phyloP scores from a whole-genome alignment of 2,888 invertebrate genomes.

The Rotaria macrura region DNA sequence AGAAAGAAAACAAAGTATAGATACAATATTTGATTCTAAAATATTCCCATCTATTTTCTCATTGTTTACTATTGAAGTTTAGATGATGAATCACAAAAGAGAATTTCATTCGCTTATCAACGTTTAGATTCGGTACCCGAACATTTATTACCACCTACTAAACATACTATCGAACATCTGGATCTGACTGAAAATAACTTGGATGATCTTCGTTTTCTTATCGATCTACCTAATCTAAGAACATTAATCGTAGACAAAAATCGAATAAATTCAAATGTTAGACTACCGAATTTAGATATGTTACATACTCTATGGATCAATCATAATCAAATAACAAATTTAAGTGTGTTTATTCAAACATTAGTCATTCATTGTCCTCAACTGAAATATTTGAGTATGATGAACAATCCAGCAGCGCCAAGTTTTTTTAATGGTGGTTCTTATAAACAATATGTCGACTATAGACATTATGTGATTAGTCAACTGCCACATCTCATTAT shows the following conservation, averaged over 20 bases:
- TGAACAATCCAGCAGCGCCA: conserved; percentile 74
- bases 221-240: conserved; percentile 25
- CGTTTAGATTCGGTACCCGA: neutral
- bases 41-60: neutral
- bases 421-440: conserved; percentile 66
- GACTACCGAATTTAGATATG: conserved; percentile 63
- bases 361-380: conserved; percentile 63
- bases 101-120: conserved; percentile 27
- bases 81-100: neutral
- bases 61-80: neutral
- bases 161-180: neutral
- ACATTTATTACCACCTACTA: neutral
- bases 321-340: conserved; percentile 55
- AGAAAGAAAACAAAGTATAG: neutral
- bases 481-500: conserved; percentile 17
- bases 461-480: conserved; percentile 55
- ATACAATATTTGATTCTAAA: too few species aligned
- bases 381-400: conserved; percentile 65
- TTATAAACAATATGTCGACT: conserved; percentile 65
- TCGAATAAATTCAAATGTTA: conserved; percentile 28
- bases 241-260: conserved; percentile 32
- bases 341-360: conserved; percentile 55
- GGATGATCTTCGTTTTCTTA: conserved; percentile 27
- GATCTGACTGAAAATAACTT: conserved; percentile 31
- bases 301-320: conserved; percentile 66